Conservation (phyloP, 2,797 vertebrate species). For the Melanotaenia boesemani region DNA sequence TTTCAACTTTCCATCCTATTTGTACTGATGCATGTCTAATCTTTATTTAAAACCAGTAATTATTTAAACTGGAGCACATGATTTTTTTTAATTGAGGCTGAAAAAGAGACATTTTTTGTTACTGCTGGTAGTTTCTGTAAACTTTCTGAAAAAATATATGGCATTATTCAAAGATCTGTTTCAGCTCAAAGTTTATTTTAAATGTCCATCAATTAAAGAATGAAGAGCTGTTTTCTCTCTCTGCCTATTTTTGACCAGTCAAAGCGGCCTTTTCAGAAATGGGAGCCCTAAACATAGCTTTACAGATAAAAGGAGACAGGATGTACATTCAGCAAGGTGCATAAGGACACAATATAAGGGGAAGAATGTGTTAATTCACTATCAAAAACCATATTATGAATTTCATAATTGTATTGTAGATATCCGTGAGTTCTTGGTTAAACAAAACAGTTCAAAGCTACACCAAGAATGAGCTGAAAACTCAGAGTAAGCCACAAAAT, state of each 20-base stretch:
- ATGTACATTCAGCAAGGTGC: background rate
- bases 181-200: background rate
- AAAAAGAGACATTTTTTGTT: background rate
- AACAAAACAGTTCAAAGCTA: background rate
- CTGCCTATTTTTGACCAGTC: background rate
- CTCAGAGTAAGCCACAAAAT: background rate
- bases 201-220: background rate
- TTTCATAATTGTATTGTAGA: background rate
- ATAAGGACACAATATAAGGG: no score
- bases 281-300: background rate
- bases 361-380: no score
- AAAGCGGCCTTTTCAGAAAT: background rate
- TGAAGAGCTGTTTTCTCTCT: background rate
- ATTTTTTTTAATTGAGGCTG: background rate
- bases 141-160: background rate
- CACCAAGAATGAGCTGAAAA: background rate
- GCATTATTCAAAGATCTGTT: background rate
- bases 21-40: no score
- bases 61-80: background rate
- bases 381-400: background rate
- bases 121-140: background rate
- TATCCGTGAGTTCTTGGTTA: background rate
- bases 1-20: conserved; percentile 7
- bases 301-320: background rate
- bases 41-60: background rate